These are phyloP conservation scores for Scytalopus superciliaris DNA, from an alignment of 2,113 vertebrate species.

Conservation along the genomic window DNA sequence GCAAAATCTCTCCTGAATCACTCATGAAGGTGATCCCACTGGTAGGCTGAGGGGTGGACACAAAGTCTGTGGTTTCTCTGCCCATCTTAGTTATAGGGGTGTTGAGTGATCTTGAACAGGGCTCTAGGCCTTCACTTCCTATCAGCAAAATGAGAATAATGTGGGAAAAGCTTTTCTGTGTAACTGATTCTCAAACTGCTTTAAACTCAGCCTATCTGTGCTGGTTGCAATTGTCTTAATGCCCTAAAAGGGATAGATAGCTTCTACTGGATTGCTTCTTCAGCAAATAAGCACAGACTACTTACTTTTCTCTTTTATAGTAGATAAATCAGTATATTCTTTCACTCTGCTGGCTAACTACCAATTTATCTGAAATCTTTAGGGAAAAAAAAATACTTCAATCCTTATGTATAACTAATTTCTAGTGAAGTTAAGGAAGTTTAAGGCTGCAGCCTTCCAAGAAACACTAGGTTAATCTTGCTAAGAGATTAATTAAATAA, in stretches of 20 bases:
- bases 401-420: neutral
- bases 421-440: neutral
- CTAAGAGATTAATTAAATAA: neutral
- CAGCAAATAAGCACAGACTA: neutral
- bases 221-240: neutral
- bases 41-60: neutral
- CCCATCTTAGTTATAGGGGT: neutral
- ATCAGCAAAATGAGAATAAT: conserved; percentile 26
- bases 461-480: neutral
- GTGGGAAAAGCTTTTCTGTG: conserved; percentile 22
- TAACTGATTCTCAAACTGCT: neutral
- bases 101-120: neutral
- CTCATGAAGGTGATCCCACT: neutral
- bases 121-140: neutral
- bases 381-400: neutral
- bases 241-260: neutral
- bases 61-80: conserved; percentile 20
- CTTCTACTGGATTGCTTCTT: neutral
- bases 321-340: neutral
- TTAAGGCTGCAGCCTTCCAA: neutral
- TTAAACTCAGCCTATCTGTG: neutral
- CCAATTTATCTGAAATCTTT: neutral
- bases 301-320: neutral
- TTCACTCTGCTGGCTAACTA: neutral
- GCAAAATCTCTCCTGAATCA: neutral